Evolutionary conservation across 2,797 vertebrate genomes (phyloP).

Genomic region (Adrianichthys oophorus): DNA sequence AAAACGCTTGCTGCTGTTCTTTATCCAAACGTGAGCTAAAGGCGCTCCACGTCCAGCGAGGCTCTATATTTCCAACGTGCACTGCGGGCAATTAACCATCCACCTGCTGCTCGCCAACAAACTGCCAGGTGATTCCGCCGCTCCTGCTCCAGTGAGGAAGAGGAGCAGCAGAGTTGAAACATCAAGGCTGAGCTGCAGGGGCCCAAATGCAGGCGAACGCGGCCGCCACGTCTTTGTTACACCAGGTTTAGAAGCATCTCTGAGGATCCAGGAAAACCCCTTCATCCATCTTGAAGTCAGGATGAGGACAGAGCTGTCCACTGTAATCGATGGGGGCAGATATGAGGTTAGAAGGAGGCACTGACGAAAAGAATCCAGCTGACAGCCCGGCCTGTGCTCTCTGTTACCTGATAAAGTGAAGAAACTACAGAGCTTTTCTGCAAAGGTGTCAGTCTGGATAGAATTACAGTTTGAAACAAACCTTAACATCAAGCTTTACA

Average conservation of each 20-base stretch:
- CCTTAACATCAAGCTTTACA: too few species aligned
- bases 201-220: background rate
- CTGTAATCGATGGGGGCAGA: slow-evolving; percentile 58
- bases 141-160: slow-evolving; percentile 30
- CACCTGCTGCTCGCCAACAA: slow-evolving; percentile 69
- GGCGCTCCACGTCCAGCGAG: slow-evolving; percentile 58
- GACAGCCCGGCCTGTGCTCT: too few species aligned
- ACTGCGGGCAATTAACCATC: slow-evolving; percentile 66
- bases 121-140: slow-evolving; percentile 52
- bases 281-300: slow-evolving; percentile 61
- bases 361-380: slow-evolving; percentile 10
- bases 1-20: slow-evolving; percentile 72
- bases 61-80: slow-evolving; percentile 48
- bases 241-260: slow-evolving; percentile 34
- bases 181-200: slow-evolving; percentile 23
- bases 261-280: slow-evolving; percentile 41
- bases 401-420: too few species aligned
- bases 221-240: slow-evolving; percentile 30
- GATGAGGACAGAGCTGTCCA: slow-evolving; percentile 40
- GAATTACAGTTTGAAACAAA: too few species aligned
- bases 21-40: slow-evolving; percentile 54
- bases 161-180: slow-evolving; percentile 39
- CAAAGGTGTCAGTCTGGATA: too few species aligned
- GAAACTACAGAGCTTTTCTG: too few species aligned
- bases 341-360: slow-evolving; percentile 13